Evolutionary conservation across 2,888 invertebrate species (phyloP).

Genomic region (Theodoxus fluviatilis): DNA sequence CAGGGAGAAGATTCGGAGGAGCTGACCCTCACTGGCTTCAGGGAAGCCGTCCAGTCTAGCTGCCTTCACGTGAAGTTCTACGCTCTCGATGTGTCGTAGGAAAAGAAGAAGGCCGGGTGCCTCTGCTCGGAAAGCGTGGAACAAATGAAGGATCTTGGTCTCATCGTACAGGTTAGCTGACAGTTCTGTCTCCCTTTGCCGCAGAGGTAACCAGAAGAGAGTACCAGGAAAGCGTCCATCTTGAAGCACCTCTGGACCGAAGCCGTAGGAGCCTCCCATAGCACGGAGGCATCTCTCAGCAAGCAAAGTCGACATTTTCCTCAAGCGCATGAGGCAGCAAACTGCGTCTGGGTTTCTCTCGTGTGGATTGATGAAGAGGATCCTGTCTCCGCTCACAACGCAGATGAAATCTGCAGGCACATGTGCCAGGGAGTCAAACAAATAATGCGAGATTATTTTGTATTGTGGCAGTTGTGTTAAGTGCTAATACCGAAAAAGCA

Average conservation of each 20-base stretch:
- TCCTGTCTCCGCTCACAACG: constrained; percentile 49
- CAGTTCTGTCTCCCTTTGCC: constrained; percentile 42
- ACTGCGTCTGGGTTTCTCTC: constrained; percentile 31
- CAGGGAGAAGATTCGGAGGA: no score
- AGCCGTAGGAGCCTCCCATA: no score
- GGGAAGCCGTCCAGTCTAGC: no score
- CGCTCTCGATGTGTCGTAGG: constrained; percentile 46
- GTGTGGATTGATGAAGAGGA: constrained; percentile 53
- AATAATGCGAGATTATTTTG: no score
- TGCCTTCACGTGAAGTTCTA: constrained; percentile 46
- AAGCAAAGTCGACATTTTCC: no score
- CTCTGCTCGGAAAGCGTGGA: constrained; percentile 45
- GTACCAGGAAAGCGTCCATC: constrained; percentile 48
- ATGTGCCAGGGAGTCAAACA: no score
- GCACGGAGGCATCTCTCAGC: no score
- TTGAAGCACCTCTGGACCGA: constrained; percentile 31
- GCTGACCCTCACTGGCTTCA: no score
- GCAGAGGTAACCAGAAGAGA: constrained; percentile 58
- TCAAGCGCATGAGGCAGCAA: constrained; percentile 34
- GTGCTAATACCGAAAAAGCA: no score
- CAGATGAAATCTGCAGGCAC: constrained; percentile 51
- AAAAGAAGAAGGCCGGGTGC: constrained; percentile 54
- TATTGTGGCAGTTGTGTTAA: no score
- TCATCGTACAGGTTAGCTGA: constrained; percentile 44
- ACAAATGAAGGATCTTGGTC: constrained; percentile 43